Evolutionary conservation across 2,113 vertebrate species (phyloP), one percentile per base, ranked within the genome.

Genomic region (Phyllostomus discolor): DNA sequence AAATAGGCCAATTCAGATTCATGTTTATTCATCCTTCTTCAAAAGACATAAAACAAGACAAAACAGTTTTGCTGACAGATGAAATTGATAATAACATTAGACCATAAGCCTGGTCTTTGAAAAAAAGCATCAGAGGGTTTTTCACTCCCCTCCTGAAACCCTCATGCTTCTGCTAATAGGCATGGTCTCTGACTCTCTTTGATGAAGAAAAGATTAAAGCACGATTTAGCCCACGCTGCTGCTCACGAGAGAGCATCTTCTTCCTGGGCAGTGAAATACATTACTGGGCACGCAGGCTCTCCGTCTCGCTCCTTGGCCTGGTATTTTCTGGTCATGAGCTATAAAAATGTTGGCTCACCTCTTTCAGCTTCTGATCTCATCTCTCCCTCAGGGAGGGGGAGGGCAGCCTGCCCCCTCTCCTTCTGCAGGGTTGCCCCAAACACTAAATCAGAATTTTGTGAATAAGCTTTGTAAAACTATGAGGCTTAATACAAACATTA

Each of bases 1-100:
- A 81, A 85, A 69, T 48, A 82, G 52, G 54, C 59, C 81, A 79
- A 48, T 62, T 95, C 54, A 52, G 50, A 91, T 94, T 94, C 54
- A 64, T 66, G 85, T 62, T 79, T 92, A 38, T 96, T 95, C 26
- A 48, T 91, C 67, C 83, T 93, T 92, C 78, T 96, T 96, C 90
- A 85, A 90, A 95, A 91, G 84, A 76, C 41, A 50, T 67, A 64
- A 97, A 88, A 82, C 59, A 85, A 81, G 87, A 90, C 31, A 91
- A 72, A 80, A 76, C 86, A 43, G 11, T 48, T 73, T 54, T 79
- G 73, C 33, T 59, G 92, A 95, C 52, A 86, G 81, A 95, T 57
- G 52, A 94, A 95, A 91, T 69, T 85, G 62, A 64, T 86, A 83
- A 76, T 33, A 88, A 90, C 19, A 91, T 97, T 69, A 95, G 83